Percentiles rank a stretch among this genome's conserved stretches.
These are phyloP conservation scores for Orchesellides sinensis DNA, from an alignment of 2,888 invertebrate genomes.

Conservation along the genomic window DNA sequence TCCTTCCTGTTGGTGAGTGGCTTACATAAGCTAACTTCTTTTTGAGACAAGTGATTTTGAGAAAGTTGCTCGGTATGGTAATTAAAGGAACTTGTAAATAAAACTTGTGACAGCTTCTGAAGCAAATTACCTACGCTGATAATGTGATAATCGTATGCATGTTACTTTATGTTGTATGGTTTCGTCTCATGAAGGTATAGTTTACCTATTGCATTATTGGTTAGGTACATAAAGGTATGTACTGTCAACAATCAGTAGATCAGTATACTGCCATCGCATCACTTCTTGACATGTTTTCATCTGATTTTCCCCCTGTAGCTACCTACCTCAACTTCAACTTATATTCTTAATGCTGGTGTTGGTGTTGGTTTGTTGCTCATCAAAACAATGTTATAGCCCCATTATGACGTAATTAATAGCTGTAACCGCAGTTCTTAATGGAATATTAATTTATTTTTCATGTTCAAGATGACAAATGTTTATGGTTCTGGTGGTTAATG, in stretches of 20 bases:
- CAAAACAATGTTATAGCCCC: constrained; percentile 27
- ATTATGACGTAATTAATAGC: constrained; percentile 50
- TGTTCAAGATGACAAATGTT: constrained; percentile 42
- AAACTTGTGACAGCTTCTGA: constrained; percentile 45
- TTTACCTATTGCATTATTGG: neutral
- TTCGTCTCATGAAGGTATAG: neutral
- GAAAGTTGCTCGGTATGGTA: constrained; percentile 62
- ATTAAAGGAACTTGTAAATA: constrained; percentile 61
- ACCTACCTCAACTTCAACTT: constrained; percentile 24
- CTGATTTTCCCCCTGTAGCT: constrained; percentile 20
- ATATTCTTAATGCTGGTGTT: constrained; percentile 12
- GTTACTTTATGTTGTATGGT: neutral
- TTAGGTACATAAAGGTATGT: neutral
- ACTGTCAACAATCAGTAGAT: no score
- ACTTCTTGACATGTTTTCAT: neutral
- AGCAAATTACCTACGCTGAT: constrained; percentile 1
- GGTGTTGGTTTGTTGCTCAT: constrained; percentile 31
- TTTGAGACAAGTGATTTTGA: constrained; percentile 23
- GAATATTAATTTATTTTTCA: constrained; percentile 63
- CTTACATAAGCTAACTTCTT: neutral
- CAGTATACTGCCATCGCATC: neutral
- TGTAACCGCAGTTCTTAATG: constrained; percentile 55
- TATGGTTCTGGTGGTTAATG: neutral
- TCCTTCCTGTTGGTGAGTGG: constrained; percentile 62
- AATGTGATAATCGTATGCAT: constrained; percentile 20